Conservation (phyloP, 1,140 invertebrate species). For the Contarinia nasturtii region DNA sequence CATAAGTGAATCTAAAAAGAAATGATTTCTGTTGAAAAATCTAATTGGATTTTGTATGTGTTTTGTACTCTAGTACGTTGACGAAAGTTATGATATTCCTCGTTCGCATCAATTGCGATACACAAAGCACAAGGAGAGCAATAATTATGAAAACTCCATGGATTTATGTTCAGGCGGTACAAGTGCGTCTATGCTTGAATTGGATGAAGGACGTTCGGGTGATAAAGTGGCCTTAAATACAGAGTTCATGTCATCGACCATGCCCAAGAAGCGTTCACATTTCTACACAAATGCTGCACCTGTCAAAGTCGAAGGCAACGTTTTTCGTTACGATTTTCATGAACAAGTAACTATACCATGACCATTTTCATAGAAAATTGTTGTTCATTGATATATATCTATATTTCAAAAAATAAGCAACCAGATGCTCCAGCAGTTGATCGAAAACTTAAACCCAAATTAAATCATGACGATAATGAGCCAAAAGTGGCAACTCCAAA, state of each 20-base stretch:
- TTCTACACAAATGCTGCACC: slow-evolving; percentile 55
- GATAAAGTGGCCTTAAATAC: background rate
- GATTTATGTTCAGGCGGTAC: slow-evolving; percentile 13
- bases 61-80: slow-evolving; percentile 14
- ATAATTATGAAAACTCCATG: slow-evolving; percentile 6
- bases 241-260: slow-evolving; percentile 1
- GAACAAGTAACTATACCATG: slow-evolving; percentile 7
- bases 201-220: slow-evolving; percentile 5
- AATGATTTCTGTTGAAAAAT: slow-evolving; percentile 5
- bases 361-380: background rate
- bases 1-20: background rate
- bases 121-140: slow-evolving; percentile 19
- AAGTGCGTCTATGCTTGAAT: slow-evolving; percentile 14
- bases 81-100: slow-evolving; percentile 56
- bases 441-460: slow-evolving; percentile 55
- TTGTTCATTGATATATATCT: background rate
- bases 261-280: slow-evolving; percentile 27
- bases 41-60: background rate
- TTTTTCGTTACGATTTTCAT: slow-evolving; percentile 32
- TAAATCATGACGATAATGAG: slow-evolving; percentile 35
- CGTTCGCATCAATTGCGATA: slow-evolving; percentile 35
- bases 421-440: slow-evolving; percentile 50
- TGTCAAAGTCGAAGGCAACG: slow-evolving; percentile 31
- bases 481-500: slow-evolving; percentile 17
- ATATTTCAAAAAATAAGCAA: slow-evolving; percentile 8